Conservation (phyloP, 2,113 vertebrate genomes). For the Ictalurus punctatus region DNA sequence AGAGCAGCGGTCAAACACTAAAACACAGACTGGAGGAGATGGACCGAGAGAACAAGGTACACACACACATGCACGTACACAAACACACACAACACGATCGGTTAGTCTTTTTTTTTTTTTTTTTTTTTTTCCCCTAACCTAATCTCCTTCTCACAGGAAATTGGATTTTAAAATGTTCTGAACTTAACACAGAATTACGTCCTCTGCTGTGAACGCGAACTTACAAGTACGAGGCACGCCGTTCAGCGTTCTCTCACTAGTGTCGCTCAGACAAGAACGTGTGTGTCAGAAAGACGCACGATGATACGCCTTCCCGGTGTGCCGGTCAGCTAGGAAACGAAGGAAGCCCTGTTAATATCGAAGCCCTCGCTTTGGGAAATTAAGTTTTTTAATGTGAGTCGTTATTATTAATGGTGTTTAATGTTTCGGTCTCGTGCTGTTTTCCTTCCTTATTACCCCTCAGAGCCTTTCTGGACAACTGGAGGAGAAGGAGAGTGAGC, state of each 20-base stretch:
- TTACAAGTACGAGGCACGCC: background rate
- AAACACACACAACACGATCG: background rate
- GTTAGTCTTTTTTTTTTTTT: background rate
- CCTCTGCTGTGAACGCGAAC: background rate
- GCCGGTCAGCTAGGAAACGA: background rate
- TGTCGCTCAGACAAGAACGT: background rate
- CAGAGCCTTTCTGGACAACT: constrained; percentile 71
- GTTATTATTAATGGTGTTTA: background rate
- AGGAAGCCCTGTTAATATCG: background rate
- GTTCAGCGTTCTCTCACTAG: background rate
- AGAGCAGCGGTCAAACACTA: constrained; percentile 62
- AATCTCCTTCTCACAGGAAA: background rate
- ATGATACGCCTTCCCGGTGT: background rate
- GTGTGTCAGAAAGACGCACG: background rate
- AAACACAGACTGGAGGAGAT: constrained; percentile 65
- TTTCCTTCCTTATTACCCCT: background rate
- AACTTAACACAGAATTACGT: background rate
- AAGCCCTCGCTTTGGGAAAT: background rate
- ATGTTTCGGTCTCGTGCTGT: background rate
- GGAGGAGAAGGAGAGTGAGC: constrained; percentile 81
- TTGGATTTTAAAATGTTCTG: background rate
- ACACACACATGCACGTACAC: background rate
- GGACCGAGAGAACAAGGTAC: constrained; percentile 71
- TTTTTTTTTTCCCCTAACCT: too few relatives aligned
- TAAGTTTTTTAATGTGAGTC: background rate